Evolutionary conservation across 2,888 invertebrate genomes (phyloP).

Genomic region (Spodoptera picta): DNA sequence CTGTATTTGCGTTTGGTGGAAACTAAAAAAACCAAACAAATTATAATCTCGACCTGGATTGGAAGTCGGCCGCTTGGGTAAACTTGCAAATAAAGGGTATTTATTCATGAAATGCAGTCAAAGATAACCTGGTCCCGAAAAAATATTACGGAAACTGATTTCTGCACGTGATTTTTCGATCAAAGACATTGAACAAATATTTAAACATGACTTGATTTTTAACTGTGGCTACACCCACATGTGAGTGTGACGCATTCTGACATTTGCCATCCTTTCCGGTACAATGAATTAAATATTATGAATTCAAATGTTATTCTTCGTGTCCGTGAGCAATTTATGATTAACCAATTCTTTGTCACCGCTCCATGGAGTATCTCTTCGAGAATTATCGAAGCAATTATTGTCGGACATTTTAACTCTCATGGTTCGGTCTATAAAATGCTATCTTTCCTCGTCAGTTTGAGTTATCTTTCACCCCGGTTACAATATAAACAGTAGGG

Average conservation of each 20-base stretch:
- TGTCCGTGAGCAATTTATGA: too few relatives aligned
- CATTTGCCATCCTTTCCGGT: constrained; percentile 9
- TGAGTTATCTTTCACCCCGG: constrained; percentile 71
- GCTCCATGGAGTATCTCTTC: too few relatives aligned
- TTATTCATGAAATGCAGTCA: constrained; percentile 8
- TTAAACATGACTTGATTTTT: constrained; percentile 5
- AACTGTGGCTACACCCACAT: constrained; percentile 24
- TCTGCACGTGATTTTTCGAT: constrained; percentile 2
- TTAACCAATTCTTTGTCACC: too few relatives aligned
- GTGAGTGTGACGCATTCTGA: constrained; percentile 13
- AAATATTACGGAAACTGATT: background rate
- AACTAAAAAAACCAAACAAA: constrained; percentile 45
- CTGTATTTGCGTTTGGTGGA: constrained; percentile 18
- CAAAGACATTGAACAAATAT: background rate
- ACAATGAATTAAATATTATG: background rate
- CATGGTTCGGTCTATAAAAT: constrained; percentile 27
- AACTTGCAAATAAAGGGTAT: constrained; percentile 14
- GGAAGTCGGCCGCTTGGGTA: constrained; percentile 21
- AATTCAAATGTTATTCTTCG: too few relatives aligned
- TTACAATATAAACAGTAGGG: constrained; percentile 64
- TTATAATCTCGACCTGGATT: constrained; percentile 38
- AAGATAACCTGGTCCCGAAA: constrained; percentile 13
- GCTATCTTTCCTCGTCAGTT: constrained; percentile 54
- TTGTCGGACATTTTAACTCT: background rate
- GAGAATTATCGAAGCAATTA: too few relatives aligned